Base-by-base conservation (phyloP, 2,113 vertebrate species). In the Dicerorhinus sumatrensis region DNA sequence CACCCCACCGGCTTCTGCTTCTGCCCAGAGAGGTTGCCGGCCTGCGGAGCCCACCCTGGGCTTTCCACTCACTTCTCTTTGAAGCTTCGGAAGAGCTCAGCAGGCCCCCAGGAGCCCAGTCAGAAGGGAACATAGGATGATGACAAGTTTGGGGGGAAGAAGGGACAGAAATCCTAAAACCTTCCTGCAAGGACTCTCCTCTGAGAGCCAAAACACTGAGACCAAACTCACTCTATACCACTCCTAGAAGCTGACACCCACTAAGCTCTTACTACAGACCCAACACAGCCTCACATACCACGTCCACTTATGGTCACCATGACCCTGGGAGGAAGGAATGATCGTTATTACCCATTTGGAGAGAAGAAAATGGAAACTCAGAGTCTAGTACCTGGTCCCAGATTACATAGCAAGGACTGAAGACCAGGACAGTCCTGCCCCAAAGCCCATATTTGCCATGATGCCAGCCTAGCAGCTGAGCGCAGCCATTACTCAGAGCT, bases 241-340 rank as follows among this genome's bases (percentile, higher is more conserved):
- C 56, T 17, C 48, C 48, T 17, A 20, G 33, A 48, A 20, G 88
- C n/a, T 8, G 31, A 56, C n/a, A 54, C n/a, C 36, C 5, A 0
- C 70, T n/a, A 8, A 54, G 48, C 33, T 1, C 58, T 17, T 8
- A 33, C 10, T 3, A 6, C 46, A 48, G 54, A 36, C 5, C 33
- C 29, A 39, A 39, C 51, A 31, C 4, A 0, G 27, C 5, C 17
- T 36, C 39, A 6, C 42, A 7, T 0, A 0, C 4, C 0, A 29
- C 1, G 0, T 20, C 58, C 4, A 2, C 18, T 9, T 16, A 60
- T 17, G 20, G 65, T 73, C 83, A 17, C 46, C 2, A 0, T 29
- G 91, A 76, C 83, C 60, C 83, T 18, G 73, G 25, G 18, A 85
- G 56, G 73, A 76, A 69, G 54, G 46, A 48, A 42, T 3, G 11